Conservation (phyloP, 1,140 invertebrate genomes). For the Goniozus legneri region DNA sequence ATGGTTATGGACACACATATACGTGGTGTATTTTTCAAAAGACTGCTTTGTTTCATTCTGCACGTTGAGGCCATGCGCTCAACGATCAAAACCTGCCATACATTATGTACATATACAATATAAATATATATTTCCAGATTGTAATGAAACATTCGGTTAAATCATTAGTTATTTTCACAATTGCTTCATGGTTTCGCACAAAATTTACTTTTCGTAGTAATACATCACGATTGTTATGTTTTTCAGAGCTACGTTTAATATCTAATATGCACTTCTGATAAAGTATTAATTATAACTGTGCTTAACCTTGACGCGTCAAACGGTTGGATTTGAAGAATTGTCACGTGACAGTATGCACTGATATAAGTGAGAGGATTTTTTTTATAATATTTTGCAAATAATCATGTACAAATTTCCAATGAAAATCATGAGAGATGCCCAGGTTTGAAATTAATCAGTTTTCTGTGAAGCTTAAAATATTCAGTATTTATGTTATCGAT, state of each 20-base stretch:
- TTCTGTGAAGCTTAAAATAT: too few species aligned
- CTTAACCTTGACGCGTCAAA: neutral
- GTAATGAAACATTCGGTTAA: constrained; percentile 4
- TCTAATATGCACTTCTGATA: neutral
- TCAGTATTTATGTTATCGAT: too few species aligned
- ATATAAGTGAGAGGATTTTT: too few species aligned
- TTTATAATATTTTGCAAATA: too few species aligned
- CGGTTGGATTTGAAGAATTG: neutral
- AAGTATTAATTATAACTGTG: constrained; percentile 5
- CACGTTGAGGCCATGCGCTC: constrained; percentile 10
- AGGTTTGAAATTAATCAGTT: too few species aligned
- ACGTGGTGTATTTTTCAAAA: neutral
- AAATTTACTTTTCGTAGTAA: neutral
- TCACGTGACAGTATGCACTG: too few species aligned
- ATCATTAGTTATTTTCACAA: neutral
- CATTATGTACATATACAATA: constrained; percentile 8
- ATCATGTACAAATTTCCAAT: too few species aligned
- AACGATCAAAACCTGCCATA: constrained; percentile 27
- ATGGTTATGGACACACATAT: neutral
- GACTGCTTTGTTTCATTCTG: constrained; percentile 9
- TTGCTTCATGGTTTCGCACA: constrained; percentile 11
- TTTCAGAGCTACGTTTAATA: too few species aligned
- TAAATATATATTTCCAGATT: constrained; percentile 10
- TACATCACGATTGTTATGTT: neutral
- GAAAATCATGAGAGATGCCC: too few species aligned